Conservation (phyloP, 2,113 vertebrate species). For the Oxyruncus cristatus region DNA sequence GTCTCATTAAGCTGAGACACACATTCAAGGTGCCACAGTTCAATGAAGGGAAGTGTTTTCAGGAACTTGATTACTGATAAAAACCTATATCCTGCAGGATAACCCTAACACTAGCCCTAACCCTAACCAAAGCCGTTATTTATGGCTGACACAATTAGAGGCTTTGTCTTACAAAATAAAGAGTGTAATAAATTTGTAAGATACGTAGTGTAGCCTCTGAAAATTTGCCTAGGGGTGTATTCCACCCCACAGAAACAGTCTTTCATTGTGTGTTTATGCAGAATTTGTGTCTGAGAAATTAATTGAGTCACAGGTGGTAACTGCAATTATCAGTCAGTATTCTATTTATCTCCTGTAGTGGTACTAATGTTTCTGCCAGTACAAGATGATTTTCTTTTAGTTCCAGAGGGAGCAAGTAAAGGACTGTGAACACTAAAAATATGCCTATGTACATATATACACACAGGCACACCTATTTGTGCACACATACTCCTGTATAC, state of each 20-base stretch:
- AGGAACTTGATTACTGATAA: not conserved
- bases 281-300: conserved; percentile 23
- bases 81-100: not conserved
- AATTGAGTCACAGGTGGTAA: conserved; percentile 15
- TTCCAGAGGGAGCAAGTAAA: not conserved
- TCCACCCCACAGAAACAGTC: not conserved
- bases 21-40: not conserved
- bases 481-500: not conserved
- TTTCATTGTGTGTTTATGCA: not conserved
- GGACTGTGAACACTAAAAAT: not conserved
- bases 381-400: not conserved
- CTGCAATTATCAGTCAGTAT: conserved; percentile 1
- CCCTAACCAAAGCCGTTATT: not conserved
- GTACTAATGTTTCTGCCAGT: not conserved
- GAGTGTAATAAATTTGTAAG: not conserved
- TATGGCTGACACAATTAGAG: not conserved
- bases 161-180: not conserved
- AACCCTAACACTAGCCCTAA: too few species aligned
- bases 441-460: not conserved
- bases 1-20: too few species aligned
- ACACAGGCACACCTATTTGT: not conserved
- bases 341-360: not conserved
- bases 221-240: not conserved
- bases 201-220: not conserved
- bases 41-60: not conserved